Percentiles rank a stretch among this genome's conserved stretches.
Conservation (phyloP, 2,113 vertebrate genomes). For the Phyllopteryx taeniolatus region DNA sequence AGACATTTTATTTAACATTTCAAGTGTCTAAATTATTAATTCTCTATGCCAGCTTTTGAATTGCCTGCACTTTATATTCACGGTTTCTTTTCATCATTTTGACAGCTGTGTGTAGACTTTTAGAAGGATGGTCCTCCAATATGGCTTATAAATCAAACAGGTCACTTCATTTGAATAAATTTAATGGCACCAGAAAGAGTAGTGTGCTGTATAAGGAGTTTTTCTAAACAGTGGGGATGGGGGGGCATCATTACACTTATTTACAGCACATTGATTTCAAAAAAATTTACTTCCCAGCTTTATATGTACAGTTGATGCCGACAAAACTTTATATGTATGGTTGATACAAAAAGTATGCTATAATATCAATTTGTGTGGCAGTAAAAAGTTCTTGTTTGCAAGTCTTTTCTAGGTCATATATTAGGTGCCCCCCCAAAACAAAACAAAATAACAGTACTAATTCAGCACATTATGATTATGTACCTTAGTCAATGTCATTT, state of each 20-base stretch:
- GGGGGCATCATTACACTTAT: background rate
- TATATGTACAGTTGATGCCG: constrained; percentile 25
- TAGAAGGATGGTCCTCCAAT: background rate
- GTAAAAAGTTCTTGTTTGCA: background rate
- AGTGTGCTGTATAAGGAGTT: background rate
- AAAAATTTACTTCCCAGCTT: constrained; percentile 12
- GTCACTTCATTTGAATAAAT: constrained; percentile 19
- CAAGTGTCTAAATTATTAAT: background rate
- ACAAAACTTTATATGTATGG: no score
- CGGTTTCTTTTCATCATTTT: background rate
- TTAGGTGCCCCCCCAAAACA: background rate
- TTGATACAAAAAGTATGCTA: no score
- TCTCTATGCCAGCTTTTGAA: background rate
- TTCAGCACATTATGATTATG: constrained; percentile 9
- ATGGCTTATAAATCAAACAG: background rate
- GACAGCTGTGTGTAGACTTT: background rate
- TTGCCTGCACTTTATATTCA: background rate
- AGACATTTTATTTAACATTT: no score
- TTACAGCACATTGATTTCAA: constrained; percentile 17
- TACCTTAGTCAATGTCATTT: background rate
- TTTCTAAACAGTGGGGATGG: constrained; percentile 4
- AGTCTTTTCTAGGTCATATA: constrained; percentile 3
- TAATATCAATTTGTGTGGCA: constrained; percentile 29
- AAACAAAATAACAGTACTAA: background rate
- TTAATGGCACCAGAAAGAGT: constrained; percentile 49